Evolutionary conservation across 2,113 vertebrate genomes (phyloP).

Genomic region (Phalacrocorax pelagicus): DNA sequence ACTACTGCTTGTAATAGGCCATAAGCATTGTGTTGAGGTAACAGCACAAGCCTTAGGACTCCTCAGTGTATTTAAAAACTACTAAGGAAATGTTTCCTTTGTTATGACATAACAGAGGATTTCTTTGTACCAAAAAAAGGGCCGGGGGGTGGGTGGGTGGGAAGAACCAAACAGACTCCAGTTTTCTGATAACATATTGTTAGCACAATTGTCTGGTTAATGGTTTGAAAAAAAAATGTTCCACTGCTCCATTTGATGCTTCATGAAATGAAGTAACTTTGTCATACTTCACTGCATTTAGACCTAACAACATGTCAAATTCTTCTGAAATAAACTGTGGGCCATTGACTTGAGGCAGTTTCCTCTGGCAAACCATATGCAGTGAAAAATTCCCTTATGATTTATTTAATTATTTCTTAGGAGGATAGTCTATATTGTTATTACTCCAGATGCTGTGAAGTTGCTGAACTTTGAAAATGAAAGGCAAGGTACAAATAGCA

Average conservation of each 20-base stretch:
- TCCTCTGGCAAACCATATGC: constrained; percentile 5
- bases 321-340: constrained; percentile 54
- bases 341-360: constrained; percentile 16
- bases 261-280: constrained; percentile 53
- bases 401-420: neutral
- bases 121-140: neutral
- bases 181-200: constrained; percentile 9
- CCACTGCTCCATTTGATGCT: constrained; percentile 24
- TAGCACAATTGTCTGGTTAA: constrained; percentile 56
- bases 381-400: constrained; percentile 32
- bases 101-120: neutral
- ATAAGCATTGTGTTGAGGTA: neutral
- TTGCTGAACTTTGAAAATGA: neutral
- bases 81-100: neutral
- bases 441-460: neutral
- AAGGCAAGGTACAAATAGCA: neutral
- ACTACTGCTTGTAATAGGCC: neutral
- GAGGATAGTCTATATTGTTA: neutral
- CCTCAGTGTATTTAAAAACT: neutral
- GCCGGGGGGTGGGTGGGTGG: no score
- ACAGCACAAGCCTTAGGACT: neutral
- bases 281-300: constrained; percentile 39
- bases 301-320: constrained; percentile 11
- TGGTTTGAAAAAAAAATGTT: constrained; percentile 43
- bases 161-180: neutral